Percentiles rank a stretch among this genome's conserved stretches.
Evolutionary conservation across 1,140 invertebrate genomes (phyloP).

Genomic region (Idris sp.): DNA sequence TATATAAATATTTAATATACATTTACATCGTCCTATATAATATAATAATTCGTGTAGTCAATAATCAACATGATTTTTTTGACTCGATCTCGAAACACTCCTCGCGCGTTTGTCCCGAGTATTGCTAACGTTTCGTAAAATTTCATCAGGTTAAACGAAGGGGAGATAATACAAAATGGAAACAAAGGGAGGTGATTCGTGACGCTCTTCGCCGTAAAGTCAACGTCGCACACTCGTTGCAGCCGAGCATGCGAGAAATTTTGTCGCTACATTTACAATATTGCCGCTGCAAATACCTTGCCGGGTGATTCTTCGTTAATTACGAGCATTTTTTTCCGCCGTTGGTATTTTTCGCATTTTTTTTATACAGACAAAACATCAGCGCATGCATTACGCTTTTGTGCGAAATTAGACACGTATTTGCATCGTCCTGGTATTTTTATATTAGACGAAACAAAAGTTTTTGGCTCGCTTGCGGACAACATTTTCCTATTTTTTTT

Average conservation of each 20-base stretch:
- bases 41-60: constrained; percentile 33
- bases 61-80: constrained; percentile 57
- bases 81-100: constrained; percentile 58
- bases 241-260: constrained; percentile 60
- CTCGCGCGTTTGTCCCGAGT: constrained; percentile 51
- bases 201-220: constrained; percentile 63
- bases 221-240: constrained; percentile 50
- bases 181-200: constrained; percentile 62
- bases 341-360: constrained; percentile 47
- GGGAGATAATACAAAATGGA: constrained; percentile 23
- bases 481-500: not conserved
- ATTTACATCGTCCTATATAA: constrained; percentile 13
- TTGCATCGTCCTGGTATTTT: constrained; percentile 58
- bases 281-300: constrained; percentile 57
- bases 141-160: constrained; percentile 64
- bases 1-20: no score
- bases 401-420: constrained; percentile 57
- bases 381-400: constrained; percentile 50
- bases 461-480: not conserved
- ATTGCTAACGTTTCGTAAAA: constrained; percentile 66
- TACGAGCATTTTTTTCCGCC: constrained; percentile 51
- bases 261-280: constrained; percentile 63
- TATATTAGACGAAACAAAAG: constrained; percentile 42
- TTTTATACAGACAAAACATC: constrained; percentile 25
- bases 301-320: constrained; percentile 61